These are phyloP conservation scores for Tachycineta bicolor DNA, from an alignment of 2,113 vertebrate species.

Conservation along the genomic window DNA sequence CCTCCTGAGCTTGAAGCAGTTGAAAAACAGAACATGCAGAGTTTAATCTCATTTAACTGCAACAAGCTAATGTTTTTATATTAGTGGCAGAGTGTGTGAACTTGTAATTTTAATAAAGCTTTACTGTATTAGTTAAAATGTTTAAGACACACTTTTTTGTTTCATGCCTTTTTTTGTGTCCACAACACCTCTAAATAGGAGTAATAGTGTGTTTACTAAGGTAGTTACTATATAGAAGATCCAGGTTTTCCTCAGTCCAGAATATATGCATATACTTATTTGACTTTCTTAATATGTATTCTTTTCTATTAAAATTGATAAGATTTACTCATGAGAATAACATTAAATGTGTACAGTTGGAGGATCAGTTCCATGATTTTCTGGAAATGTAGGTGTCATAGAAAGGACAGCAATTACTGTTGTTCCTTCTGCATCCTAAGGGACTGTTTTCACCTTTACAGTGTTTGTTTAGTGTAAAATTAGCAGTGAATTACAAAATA, in stretches of 20 bases:
- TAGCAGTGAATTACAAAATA: constrained; percentile 30
- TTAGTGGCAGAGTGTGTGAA: background rate
- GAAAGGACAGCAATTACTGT: background rate
- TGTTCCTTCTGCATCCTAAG: background rate
- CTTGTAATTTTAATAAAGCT: background rate
- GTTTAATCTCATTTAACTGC: background rate
- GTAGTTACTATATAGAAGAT: background rate
- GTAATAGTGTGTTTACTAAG: background rate
- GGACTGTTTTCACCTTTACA: background rate
- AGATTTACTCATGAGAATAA: background rate
- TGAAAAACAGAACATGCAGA: background rate
- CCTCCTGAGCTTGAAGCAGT: background rate
- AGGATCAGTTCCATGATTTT: background rate
- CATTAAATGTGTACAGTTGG: background rate
- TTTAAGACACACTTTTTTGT: background rate
- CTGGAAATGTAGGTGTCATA: background rate
- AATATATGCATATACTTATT: background rate
- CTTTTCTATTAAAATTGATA: background rate
- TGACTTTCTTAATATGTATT: background rate
- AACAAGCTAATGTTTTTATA: background rate
- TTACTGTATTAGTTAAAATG: background rate
- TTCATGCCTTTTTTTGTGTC: background rate
- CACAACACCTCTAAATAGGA: background rate
- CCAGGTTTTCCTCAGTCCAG: background rate
- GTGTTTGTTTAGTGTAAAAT: constrained; percentile 40